Percentiles rank a stretch among this genome's conserved stretches.
Evolutionary conservation across 2,797 vertebrate species (phyloP).

Genomic region (Helicolenus hilgendorfi): DNA sequence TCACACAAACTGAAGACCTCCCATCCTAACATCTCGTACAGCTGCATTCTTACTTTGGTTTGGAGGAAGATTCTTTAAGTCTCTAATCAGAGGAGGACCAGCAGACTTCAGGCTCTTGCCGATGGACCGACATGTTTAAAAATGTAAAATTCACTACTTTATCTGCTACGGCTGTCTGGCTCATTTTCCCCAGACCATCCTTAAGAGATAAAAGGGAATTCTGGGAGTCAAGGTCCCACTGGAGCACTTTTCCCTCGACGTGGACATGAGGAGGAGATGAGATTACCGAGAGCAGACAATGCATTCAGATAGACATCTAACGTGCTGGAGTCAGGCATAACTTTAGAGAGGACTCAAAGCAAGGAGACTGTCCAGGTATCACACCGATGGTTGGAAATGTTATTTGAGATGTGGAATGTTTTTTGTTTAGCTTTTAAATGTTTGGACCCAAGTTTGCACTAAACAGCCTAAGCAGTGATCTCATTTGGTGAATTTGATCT

Average conservation of each 20-base stretch:
- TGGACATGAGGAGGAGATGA: slow-evolving; percentile 65
- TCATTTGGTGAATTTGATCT: neutral
- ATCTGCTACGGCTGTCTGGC: slow-evolving; percentile 25
- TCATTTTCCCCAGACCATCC: slow-evolving; percentile 35
- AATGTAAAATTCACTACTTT: slow-evolving; percentile 31
- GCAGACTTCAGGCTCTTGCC: neutral
- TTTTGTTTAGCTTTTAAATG: neutral
- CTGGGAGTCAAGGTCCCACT: slow-evolving; percentile 69
- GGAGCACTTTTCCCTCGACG: slow-evolving; percentile 41
- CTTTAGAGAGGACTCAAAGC: slow-evolving; percentile 23
- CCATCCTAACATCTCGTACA: neutral
- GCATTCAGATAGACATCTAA: slow-evolving; percentile 62
- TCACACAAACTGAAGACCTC: neutral
- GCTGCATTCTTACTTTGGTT: neutral
- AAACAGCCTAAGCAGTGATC: neutral
- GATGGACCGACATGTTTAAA: slow-evolving; percentile 14
- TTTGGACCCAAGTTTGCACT: neutral
- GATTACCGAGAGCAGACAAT: slow-evolving; percentile 55
- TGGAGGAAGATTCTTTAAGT: neutral
- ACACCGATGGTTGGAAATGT: neutral
- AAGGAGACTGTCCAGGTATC: slow-evolving; percentile 32
- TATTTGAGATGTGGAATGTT: neutral
- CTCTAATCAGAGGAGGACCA: slow-evolving; percentile 1
- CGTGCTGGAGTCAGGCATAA: slow-evolving; percentile 12
- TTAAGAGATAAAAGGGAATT: slow-evolving; percentile 67